Evolutionary conservation across 2,888 invertebrate species (phyloP).

Genomic region (Spodoptera picta): DNA sequence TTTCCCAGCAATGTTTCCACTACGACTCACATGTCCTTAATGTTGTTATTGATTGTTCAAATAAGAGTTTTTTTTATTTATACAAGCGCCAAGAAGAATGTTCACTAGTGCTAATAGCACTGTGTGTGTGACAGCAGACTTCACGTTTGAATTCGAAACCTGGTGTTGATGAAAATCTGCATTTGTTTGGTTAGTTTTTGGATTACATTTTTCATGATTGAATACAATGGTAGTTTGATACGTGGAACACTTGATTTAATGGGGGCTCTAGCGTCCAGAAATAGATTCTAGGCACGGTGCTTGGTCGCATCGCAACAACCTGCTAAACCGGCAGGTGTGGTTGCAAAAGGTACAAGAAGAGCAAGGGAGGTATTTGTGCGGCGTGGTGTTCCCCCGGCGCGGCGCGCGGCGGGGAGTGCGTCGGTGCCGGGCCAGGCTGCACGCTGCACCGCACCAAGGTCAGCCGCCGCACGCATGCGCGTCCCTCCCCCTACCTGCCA

Average conservation of each 20-base stretch:
- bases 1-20: constrained; percentile 66
- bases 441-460: constrained; percentile 87
- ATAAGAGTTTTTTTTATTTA: constrained; percentile 38
- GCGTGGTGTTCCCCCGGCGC: constrained; percentile 67
- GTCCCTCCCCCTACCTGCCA: constrained; percentile 60
- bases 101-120: constrained; percentile 35
- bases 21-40: constrained; percentile 63
- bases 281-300: constrained; percentile 81
- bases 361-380: constrained; percentile 68
- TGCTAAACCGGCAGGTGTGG: constrained; percentile 85
- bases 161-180: constrained; percentile 39
- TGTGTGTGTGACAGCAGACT: constrained; percentile 34
- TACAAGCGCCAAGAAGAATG: constrained; percentile 8
- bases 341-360: constrained; percentile 70
- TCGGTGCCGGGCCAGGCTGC: constrained; percentile 71
- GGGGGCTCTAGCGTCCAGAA: constrained; percentile 72
- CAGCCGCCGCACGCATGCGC: constrained; percentile 86
- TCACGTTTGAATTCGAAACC: constrained; percentile 41
- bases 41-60: constrained; percentile 66
- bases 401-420: constrained; percentile 51
- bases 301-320: constrained; percentile 81
- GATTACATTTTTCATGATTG: constrained; percentile 38
- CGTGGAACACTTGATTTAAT: constrained; percentile 51
- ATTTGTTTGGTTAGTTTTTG: constrained; percentile 41
- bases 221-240: constrained; percentile 29